Conservation (phyloP, 2,888 invertebrate genomes). For the Argynnis bischoffii region DNA sequence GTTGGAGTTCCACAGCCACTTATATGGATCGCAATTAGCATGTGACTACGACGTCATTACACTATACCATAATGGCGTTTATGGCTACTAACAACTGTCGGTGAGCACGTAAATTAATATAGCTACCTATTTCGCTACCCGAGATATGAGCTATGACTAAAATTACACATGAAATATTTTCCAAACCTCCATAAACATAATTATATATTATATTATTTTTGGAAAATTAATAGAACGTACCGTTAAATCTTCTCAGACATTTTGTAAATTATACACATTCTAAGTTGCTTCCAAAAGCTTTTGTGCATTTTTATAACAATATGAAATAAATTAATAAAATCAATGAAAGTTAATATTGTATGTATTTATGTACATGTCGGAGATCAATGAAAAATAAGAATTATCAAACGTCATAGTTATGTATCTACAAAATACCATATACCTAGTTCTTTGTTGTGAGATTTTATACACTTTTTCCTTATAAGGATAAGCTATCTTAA, state of each 20-base stretch:
- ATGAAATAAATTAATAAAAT: too few relatives aligned
- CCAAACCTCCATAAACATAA: neutral
- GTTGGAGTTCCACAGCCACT: constrained; percentile 32
- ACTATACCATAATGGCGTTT: constrained; percentile 52
- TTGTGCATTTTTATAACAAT: too few relatives aligned
- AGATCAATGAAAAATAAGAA: neutral
- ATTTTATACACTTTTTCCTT: constrained; percentile 29
- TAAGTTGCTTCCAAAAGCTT: too few relatives aligned
- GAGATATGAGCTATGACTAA: constrained; percentile 10
- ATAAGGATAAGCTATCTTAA: constrained; percentile 22
- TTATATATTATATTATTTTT: neutral
- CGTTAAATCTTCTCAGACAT: too few relatives aligned
- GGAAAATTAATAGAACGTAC: neutral
- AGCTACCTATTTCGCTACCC: constrained; percentile 42
- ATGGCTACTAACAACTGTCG: constrained; percentile 51
- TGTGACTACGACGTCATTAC: constrained; percentile 48
- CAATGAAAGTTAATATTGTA: too few relatives aligned
- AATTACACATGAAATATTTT: neutral
- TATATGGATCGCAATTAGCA: constrained; percentile 54
- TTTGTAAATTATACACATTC: too few relatives aligned
- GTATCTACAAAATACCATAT: constrained; percentile 1
- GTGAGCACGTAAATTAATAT: constrained; percentile 42
- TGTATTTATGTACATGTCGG: too few relatives aligned
- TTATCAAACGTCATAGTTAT: neutral
- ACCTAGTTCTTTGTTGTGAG: neutral